A percentile compares a stretch with the other conserved stretches of the same genome.
These are phyloP conservation scores for Opisthograptis luteolata DNA, from an alignment of 2,888 invertebrate genomes.

Conservation along the genomic window DNA sequence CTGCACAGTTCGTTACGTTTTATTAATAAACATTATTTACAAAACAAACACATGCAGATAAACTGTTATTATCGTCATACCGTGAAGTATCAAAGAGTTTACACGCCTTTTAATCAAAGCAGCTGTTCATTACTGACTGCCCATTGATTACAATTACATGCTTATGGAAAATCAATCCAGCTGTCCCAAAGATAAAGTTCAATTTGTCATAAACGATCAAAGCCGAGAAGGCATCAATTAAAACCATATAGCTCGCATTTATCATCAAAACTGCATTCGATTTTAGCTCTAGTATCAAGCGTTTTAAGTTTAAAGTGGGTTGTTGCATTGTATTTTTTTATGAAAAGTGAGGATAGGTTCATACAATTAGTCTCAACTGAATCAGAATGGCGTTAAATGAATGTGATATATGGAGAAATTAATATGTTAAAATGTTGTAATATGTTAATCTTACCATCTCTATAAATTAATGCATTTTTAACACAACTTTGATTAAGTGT, in stretches of 20 bases:
- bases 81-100: slow-evolving; percentile 19
- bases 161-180: slow-evolving; percentile 6
- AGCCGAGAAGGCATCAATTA: slow-evolving; percentile 20
- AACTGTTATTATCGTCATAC: slow-evolving; percentile 22
- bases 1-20: slow-evolving; percentile 24
- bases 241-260: slow-evolving; percentile 24
- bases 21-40: slow-evolving; percentile 34
- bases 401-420: slow-evolving; percentile 3
- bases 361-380: slow-evolving; percentile 20
- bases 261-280: neutral
- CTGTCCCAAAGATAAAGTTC: neutral
- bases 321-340: neutral
- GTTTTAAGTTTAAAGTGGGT: slow-evolving; percentile 1
- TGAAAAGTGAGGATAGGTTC: neutral
- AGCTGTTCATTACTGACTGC: slow-evolving; percentile 17
- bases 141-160: slow-evolving; percentile 8
- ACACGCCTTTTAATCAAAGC: slow-evolving; percentile 22
- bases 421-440: slow-evolving; percentile 20
- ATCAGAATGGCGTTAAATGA: slow-evolving; percentile 14
- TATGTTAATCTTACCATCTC: slow-evolving; percentile 6
- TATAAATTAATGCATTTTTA: slow-evolving; percentile 3
- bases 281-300: neutral
- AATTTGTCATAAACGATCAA: neutral
- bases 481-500: neutral
- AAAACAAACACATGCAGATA: slow-evolving; percentile 32